Base-by-base conservation (phyloP, 2,113 vertebrate genomes). In the Marcusenius ussheri region DNA sequence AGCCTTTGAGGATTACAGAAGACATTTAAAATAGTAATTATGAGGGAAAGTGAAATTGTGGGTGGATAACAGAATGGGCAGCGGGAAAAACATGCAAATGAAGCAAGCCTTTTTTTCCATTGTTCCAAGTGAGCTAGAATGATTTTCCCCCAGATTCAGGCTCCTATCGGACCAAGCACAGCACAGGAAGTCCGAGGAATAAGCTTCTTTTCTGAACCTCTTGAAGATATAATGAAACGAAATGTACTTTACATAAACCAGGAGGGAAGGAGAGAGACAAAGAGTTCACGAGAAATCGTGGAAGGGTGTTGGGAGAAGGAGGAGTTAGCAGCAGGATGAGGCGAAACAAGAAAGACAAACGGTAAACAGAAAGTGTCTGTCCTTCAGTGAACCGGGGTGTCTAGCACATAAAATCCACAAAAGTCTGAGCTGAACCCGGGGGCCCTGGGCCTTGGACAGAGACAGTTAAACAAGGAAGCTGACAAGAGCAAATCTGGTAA, bases 1-100 rank as follows among this genome's bases (percentile, higher is more conserved):
- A 89, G 89, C 89, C 92, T 91, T 92, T 93, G 94, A 74, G 87
- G 93, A 93, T 95, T 92, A 95, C 93, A 93, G 93, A 92, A 94
- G 93, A 89, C 91, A 91, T 94, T 94, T 94, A 92, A 94, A 94
- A 93, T 66, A 95, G 92, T 94, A 92, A 95, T 94, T 93, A 93
- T 91, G 88, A 91, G 83, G 91, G 93, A 93, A 93, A 92, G 92
- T 90, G 51, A 94, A 92, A 92, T 91, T 89, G 92, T 88, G 70
- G 35, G 47, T 92, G 89, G 91, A 91, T 87, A 89, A 93, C 90
- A 91, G 91, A 88, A 91, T 91, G 21, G 80, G n/a, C 91, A 91
- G 88, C 92, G 90, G 92, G 90, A 89, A 91, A 90, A 90, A 91
- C 91, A 93, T 94, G 93, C 92, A 94, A 94, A 95, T 95, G 89